These are phyloP conservation scores for Blera fallax DNA, from an alignment of 2,888 invertebrate species.

Conservation along the genomic window DNA sequence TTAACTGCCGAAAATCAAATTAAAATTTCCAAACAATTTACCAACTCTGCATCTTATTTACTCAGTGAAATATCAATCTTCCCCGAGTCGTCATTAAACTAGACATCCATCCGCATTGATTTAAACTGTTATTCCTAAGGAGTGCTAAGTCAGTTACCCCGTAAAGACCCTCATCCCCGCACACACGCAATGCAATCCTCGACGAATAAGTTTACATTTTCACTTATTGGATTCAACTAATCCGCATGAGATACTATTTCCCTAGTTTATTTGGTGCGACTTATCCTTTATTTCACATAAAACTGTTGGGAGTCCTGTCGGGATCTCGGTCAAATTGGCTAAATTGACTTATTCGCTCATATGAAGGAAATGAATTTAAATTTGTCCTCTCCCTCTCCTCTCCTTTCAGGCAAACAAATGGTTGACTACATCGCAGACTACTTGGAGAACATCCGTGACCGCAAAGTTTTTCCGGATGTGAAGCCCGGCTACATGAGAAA, in stretches of 20 bases:
- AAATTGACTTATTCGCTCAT: constrained; percentile 5
- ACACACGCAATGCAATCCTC: background rate
- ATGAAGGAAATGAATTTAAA: background rate
- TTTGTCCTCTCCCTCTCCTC: background rate
- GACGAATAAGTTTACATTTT: background rate
- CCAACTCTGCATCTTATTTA: background rate
- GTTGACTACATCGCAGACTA: constrained; percentile 99
- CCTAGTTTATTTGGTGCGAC: constrained; percentile 40
- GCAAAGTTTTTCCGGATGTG: constrained; percentile 95
- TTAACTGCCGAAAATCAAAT: too few species aligned
- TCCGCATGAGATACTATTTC: background rate
- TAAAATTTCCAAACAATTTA: background rate
- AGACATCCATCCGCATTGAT: background rate
- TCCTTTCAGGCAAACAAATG: constrained; percentile 93
- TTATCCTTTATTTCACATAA: constrained; percentile 49
- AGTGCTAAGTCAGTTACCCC: background rate
- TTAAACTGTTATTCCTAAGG: background rate
- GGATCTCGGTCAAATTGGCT: constrained; percentile 26
- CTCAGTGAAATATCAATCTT: background rate
- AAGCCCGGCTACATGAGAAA: constrained; percentile 96
- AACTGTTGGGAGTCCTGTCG: constrained; percentile 25
- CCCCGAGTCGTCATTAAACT: background rate
- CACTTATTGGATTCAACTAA: constrained; percentile 57
- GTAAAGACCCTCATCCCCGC: background rate
- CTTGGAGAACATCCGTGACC: constrained; percentile 92